Conservation (phyloP, 2,113 vertebrate species). For the Natator depressus region DNA sequence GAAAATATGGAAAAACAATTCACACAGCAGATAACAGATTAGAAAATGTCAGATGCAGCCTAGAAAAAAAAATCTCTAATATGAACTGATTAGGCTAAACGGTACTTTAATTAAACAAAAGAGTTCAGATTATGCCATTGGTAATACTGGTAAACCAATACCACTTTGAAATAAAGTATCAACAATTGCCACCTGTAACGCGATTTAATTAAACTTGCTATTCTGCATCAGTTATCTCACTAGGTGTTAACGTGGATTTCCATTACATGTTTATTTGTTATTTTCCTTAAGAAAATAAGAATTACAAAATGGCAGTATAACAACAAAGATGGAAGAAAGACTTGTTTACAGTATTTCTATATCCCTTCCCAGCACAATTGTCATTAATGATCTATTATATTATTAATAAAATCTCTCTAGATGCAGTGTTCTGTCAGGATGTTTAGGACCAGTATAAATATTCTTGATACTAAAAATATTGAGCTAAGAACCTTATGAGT, state of each 20-base stretch:
- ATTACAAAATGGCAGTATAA: background rate
- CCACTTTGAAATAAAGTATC: background rate
- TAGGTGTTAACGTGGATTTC: background rate
- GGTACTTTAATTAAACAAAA: background rate
- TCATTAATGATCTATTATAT: slow-evolving; percentile 35
- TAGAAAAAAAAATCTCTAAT: background rate
- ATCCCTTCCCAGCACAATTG: background rate
- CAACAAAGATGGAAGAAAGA: background rate
- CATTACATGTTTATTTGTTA: background rate
- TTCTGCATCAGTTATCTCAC: background rate
- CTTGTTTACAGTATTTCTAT: background rate
- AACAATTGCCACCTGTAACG: background rate
- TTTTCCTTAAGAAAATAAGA: background rate
- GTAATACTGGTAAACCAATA: background rate
- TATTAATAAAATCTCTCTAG: slow-evolving; percentile 37
- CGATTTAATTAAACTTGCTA: background rate
- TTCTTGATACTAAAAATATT: background rate
- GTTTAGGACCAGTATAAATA: background rate
- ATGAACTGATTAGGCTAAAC: background rate
- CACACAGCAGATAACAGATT: background rate
- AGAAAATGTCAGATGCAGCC: background rate
- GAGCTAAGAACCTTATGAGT: background rate
- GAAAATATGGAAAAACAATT: background rate
- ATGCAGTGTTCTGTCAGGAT: background rate
- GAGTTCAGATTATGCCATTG: background rate